phyloP scores from a whole-genome alignment of 1,140 invertebrate species.

The Bombus waltoni region DNA sequence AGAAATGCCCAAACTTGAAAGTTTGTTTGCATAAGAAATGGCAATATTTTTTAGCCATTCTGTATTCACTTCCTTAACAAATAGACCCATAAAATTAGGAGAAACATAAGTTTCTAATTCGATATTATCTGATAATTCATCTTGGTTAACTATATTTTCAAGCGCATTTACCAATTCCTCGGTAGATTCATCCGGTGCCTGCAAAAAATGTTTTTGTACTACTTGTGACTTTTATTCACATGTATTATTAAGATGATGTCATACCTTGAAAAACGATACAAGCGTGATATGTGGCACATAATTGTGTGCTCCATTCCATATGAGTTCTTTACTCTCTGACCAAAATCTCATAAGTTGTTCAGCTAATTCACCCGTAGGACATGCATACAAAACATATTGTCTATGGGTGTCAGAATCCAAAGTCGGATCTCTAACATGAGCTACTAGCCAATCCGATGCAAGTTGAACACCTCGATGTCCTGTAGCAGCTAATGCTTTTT shows the following conservation, averaged over 20 bases:
- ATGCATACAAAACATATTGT: constrained; percentile 93
- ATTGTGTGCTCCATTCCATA: constrained; percentile 95
- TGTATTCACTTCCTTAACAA: constrained; percentile 90
- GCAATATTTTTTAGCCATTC: constrained; percentile 90
- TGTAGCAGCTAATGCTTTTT: constrained; percentile 95
- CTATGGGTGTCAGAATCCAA: constrained; percentile 89
- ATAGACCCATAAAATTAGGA: constrained; percentile 93
- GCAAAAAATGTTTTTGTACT: constrained; percentile 51
- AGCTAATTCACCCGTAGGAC: constrained; percentile 89
- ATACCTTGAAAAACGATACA: constrained; percentile 94
- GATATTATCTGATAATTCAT: constrained; percentile 85
- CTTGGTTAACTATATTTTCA: constrained; percentile 87
- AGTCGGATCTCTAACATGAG: constrained; percentile 92
- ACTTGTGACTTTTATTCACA: not conserved
- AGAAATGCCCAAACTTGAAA: constrained; percentile 88
- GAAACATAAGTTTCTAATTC: constrained; percentile 92
- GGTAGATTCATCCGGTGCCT: constrained; percentile 90
- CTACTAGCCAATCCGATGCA: constrained; percentile 94
- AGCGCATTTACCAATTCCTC: constrained; percentile 86
- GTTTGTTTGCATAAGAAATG: constrained; percentile 89
- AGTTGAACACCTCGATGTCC: constrained; percentile 93
- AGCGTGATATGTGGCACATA: constrained; percentile 95
- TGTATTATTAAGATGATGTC: constrained; percentile 15
- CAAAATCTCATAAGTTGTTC: constrained; percentile 90
- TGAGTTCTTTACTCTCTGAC: constrained; percentile 88